Percentiles rank a stretch among this genome's conserved stretches.
Evolutionary conservation across 2,888 invertebrate genomes (phyloP).

Genomic region (Scrobipalpa atriplicella): DNA sequence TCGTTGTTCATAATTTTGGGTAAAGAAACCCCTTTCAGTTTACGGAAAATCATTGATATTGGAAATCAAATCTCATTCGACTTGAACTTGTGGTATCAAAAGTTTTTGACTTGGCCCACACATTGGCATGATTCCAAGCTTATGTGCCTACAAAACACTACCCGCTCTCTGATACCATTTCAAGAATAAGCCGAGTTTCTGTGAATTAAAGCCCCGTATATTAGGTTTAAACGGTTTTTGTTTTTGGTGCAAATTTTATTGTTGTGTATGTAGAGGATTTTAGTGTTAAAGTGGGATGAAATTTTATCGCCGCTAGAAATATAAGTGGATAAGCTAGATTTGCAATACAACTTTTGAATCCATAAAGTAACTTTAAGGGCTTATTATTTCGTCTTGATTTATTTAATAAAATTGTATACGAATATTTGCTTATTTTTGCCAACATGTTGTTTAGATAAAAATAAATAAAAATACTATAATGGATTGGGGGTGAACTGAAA

Average conservation of each 20-base stretch:
- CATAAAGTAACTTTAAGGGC: no score
- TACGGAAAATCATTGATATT: no score
- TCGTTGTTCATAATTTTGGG: no score
- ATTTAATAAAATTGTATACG: no score
- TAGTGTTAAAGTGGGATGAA: not conserved
- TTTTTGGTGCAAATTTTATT: conserved; percentile 18
- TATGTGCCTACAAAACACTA: conserved; percentile 56
- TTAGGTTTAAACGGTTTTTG: conserved; percentile 47
- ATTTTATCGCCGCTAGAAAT: not conserved
- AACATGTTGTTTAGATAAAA: no score
- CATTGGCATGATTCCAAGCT: conserved; percentile 54
- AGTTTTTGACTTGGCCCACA: conserved; percentile 45
- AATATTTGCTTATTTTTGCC: no score
- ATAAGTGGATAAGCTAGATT: not conserved
- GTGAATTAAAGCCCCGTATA: conserved; percentile 52
- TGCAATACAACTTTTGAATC: not conserved
- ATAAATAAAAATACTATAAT: no score
- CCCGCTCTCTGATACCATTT: conserved; percentile 57
- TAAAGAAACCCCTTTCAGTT: no score
- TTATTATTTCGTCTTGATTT: no score
- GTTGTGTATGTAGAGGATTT: conserved; percentile 8
- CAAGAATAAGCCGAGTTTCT: conserved; percentile 54
- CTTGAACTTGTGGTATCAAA: no score
- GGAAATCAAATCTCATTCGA: no score
- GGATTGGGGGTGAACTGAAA: no score